Percentiles rank a stretch among this genome's conserved stretches.
phyloP scores from a whole-genome alignment of 2,888 invertebrate species.

The Agriopis aurantiaria region DNA sequence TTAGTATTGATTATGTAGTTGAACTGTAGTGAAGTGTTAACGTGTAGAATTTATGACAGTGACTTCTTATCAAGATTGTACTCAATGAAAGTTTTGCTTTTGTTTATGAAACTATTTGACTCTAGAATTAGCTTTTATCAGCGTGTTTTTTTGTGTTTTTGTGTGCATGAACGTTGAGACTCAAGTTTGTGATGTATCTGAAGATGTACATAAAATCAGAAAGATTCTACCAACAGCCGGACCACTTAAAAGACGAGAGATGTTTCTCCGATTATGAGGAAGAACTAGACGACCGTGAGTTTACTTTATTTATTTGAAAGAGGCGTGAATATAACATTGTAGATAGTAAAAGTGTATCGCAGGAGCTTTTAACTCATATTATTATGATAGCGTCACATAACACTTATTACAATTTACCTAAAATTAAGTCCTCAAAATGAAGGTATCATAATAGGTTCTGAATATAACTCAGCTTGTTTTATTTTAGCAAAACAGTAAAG shows the following conservation, averaged over 20 bases:
- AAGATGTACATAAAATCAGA: slow-evolving; percentile 83
- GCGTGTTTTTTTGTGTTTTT: neutral
- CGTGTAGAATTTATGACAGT: slow-evolving; percentile 13
- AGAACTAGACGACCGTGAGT: slow-evolving; percentile 78
- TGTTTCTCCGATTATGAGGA: slow-evolving; percentile 79
- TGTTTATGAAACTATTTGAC: neutral
- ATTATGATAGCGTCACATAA: neutral
- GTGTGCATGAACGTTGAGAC: slow-evolving; percentile 37
- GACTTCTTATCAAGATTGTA: neutral
- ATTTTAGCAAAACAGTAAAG: neutral
- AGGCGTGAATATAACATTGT: no score
- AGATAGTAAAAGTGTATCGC: neutral
- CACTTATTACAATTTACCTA: neutral
- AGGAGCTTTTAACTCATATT: neutral
- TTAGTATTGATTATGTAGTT: neutral
- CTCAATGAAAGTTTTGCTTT: slow-evolving; percentile 1
- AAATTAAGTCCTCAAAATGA: neutral
- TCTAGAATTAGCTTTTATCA: neutral
- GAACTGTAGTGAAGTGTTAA: slow-evolving; percentile 15
- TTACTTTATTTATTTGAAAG: slow-evolving; percentile 2
- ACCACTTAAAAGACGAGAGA: slow-evolving; percentile 73
- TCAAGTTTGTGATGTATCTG: slow-evolving; percentile 69
- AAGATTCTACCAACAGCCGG: slow-evolving; percentile 77
- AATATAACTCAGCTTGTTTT: neutral
- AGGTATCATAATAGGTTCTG: neutral